These are phyloP conservation scores for Brachionus angularis DNA, from an alignment of 1,140 invertebrate species.

Conservation along the genomic window DNA sequence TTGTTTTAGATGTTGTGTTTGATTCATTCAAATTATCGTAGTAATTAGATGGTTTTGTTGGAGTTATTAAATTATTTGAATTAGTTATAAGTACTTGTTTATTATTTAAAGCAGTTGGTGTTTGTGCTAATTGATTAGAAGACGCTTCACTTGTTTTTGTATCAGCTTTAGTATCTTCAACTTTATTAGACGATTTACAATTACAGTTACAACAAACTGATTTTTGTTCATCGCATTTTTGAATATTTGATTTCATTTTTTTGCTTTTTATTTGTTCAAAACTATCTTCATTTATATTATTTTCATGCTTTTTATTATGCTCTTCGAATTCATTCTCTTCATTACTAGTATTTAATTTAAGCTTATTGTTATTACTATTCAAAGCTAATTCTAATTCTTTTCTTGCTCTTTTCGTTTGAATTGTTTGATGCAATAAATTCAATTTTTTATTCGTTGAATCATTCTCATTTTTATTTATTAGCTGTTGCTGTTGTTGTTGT, in stretches of 20 bases:
- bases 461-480: not conserved
- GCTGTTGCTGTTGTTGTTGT: not conserved
- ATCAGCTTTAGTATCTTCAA: no score
- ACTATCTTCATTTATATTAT: not conserved
- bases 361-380: not conserved
- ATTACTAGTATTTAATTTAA: not conserved
- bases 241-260: no score
- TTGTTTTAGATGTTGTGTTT: not conserved
- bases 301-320: not conserved
- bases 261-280: no score
- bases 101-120: no score
- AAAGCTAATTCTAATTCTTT: not conserved
- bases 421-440: not conserved
- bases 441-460: not conserved
- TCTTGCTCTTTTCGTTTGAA: constrained; percentile 2
- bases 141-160: no score
- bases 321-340: constrained; percentile 24
- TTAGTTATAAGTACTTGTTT: not conserved
- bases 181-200: no score
- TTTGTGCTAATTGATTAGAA: no score
- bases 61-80: not conserved
- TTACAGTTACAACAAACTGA: no score
- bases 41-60: constrained; percentile 30
- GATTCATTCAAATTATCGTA: not conserved
- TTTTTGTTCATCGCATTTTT: no score